phyloP scores from a whole-genome alignment of 2,797 vertebrate genomes.

The Gallinago solitaria region DNA sequence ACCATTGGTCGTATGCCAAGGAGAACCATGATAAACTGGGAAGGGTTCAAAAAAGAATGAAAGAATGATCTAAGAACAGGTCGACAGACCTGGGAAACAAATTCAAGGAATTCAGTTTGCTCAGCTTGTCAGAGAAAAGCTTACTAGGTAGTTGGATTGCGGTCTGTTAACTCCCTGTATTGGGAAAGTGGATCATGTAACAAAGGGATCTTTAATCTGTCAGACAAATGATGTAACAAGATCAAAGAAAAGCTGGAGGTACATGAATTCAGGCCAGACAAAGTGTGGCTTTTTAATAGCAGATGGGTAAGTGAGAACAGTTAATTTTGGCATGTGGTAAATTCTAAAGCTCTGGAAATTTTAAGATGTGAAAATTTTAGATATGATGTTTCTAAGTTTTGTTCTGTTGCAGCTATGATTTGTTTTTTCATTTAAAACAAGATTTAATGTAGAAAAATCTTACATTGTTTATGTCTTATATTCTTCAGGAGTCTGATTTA shows the following conservation, averaged over 20 bases:
- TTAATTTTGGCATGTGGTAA: background rate
- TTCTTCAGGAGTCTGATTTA: background rate
- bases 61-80: background rate
- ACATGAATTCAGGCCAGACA: background rate
- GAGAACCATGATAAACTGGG: background rate
- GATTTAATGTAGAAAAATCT: background rate
- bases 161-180: background rate
- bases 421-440: background rate
- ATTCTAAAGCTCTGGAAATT: background rate
- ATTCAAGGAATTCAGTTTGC: background rate
- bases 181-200: conserved; percentile 26
- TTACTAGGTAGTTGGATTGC: background rate
- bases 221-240: background rate
- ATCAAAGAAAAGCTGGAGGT: conserved; percentile 33
- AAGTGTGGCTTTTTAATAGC: background rate
- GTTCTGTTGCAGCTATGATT: background rate
- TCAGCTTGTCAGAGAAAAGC: background rate
- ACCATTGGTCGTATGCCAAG: background rate
- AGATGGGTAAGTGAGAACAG: background rate
- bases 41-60: background rate
- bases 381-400: background rate
- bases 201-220: background rate
- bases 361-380: background rate
- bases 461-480: background rate
- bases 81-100: background rate